Evolutionary conservation across 2,113 vertebrate species (phyloP).

Genomic region (Todiramphus saurophagus): DNA sequence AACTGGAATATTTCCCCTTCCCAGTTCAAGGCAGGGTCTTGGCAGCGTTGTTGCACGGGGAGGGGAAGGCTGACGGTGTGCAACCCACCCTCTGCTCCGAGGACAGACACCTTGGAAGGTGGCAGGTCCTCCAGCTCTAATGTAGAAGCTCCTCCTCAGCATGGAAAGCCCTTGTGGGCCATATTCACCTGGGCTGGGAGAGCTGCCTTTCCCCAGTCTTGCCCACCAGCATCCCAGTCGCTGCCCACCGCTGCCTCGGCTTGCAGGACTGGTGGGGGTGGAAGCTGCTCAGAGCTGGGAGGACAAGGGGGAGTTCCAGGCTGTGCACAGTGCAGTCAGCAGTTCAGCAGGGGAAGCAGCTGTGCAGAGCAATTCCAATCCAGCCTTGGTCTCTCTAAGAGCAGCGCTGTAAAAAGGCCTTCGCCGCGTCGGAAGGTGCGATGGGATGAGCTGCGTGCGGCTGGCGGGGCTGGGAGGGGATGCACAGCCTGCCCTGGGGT

Average conservation of each 20-base stretch:
- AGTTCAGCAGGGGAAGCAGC: not conserved
- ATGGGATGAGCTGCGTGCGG: accelerated
- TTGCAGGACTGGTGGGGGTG: accelerated
- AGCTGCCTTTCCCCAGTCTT: not conserved
- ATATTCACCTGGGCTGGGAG: not conserved
- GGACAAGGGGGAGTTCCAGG: not conserved
- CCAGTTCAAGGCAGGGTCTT: not conserved
- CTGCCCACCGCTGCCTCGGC: accelerated
- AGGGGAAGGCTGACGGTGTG: not conserved
- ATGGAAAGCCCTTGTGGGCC: not conserved
- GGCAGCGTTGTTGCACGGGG: accelerated
- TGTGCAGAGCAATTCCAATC: not conserved
- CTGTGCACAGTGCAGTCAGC: not conserved
- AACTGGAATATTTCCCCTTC: not conserved
- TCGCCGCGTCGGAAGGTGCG: accelerated
- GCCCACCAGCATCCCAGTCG: not conserved
- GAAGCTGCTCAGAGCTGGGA: not conserved
- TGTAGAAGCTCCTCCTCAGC: not conserved
- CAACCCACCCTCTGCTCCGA: not conserved
- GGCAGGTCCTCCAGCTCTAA: not conserved
- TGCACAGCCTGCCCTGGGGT: accelerated
- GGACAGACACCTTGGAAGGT: not conserved
- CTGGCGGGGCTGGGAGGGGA: not conserved
- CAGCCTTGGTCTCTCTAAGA: not conserved
- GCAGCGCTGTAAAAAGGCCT: not conserved